These are phyloP conservation scores for Felis catus DNA, from an alignment of 2,113 vertebrate genomes.

Conservation along the genomic window DNA sequence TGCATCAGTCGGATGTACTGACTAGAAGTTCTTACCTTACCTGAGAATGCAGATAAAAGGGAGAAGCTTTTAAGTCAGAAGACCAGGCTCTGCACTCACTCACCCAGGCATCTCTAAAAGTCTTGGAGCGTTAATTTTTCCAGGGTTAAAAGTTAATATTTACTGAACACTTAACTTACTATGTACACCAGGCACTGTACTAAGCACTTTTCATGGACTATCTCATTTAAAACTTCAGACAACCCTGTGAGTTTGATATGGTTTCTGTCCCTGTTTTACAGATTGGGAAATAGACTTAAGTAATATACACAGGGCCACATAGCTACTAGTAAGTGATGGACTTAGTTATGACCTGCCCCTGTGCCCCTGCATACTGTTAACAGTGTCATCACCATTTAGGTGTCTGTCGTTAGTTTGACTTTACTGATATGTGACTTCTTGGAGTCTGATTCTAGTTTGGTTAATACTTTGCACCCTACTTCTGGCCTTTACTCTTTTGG, in stretches of 20 bases:
- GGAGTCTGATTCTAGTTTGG: slow-evolving; percentile 35
- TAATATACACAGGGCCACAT: not conserved
- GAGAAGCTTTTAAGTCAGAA: slow-evolving; percentile 12
- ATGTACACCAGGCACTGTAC: not conserved
- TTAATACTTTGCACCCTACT: not conserved
- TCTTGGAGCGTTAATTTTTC: slow-evolving; percentile 28
- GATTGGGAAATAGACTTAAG: slow-evolving; percentile 19
- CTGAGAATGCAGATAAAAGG: not conserved
- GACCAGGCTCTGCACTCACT: not conserved
- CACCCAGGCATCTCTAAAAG: slow-evolving; percentile 2
- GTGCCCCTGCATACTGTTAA: not conserved
- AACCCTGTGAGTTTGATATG: slow-evolving; percentile 23
- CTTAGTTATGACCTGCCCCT: not conserved
- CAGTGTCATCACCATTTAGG: not conserved
- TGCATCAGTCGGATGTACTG: not conserved
- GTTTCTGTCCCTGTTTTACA: slow-evolving; percentile 23
- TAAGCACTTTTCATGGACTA: not conserved
- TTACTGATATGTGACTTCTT: slow-evolving; percentile 19
- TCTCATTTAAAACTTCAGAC: slow-evolving; percentile 8
- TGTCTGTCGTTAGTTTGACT: not conserved
- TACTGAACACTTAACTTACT: not conserved
- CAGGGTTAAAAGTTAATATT: slow-evolving; percentile 29
- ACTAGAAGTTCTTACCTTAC: not conserved
- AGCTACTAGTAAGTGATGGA: not conserved
- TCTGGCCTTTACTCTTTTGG: not conserved